Percentiles rank a stretch among this genome's conserved stretches.
Evolutionary conservation across 2,797 vertebrate species (phyloP).

Genomic region (Hypotaenidia okinawae): DNA sequence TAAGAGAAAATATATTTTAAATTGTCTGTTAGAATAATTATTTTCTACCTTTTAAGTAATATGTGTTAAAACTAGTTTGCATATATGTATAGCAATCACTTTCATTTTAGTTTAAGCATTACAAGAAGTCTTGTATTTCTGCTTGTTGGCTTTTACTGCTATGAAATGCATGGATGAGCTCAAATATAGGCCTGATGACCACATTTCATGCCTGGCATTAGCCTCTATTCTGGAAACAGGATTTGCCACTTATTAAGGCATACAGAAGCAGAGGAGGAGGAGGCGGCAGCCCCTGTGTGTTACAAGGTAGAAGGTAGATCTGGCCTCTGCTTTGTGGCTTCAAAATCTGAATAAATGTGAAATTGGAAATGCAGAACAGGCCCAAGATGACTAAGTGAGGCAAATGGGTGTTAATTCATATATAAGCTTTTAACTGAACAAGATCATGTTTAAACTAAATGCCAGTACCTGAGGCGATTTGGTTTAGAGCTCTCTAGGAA

Average conservation of each 20-base stretch:
- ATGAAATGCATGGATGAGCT: neutral
- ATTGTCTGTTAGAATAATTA: neutral
- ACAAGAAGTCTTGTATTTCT: neutral
- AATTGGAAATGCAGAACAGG: neutral
- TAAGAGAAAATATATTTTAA: neutral
- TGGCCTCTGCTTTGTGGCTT: neutral
- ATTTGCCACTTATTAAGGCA: neutral
- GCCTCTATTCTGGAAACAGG: neutral
- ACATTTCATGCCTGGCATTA: neutral
- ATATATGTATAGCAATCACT: neutral
- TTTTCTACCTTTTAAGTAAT: neutral
- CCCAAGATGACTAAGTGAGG: neutral
- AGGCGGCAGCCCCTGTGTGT: neutral
- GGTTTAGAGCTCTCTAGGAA: neutral
- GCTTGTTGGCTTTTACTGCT: neutral
- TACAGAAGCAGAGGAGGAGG: neutral
- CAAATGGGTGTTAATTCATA: neutral
- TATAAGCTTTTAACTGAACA: neutral
- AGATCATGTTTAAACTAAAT: neutral
- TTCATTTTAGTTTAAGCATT: neutral
- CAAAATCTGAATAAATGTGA: neutral
- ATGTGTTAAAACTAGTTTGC: neutral
- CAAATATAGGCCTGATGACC: neutral
- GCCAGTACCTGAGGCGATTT: neutral
- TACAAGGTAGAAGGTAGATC: neutral